Percentiles rank a stretch among this genome's conserved stretches.
phyloP scores from a whole-genome alignment of 2,113 vertebrate species.

The Panthera uncia region DNA sequence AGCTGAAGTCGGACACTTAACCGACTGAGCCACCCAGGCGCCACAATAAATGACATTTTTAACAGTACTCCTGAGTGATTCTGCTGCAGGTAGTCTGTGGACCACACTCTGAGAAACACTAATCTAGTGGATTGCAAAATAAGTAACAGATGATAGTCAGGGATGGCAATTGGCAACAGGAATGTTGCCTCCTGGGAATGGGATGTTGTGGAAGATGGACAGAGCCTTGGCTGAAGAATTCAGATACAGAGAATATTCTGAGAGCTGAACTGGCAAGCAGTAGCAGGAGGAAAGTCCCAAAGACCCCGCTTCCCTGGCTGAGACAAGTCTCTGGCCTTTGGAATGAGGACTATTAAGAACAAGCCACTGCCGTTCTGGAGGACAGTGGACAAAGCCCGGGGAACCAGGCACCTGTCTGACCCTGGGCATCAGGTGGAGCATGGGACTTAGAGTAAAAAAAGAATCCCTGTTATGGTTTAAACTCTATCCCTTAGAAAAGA shows the following conservation, averaged over 20 bases:
- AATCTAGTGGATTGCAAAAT: neutral
- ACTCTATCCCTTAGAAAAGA: neutral
- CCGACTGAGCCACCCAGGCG: too few relatives aligned
- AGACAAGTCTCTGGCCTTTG: neutral
- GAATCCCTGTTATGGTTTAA: neutral
- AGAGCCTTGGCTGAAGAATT: neutral
- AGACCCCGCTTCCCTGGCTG: neutral
- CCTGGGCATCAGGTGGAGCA: neutral
- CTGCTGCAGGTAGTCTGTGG: neutral
- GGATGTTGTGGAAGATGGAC: neutral
- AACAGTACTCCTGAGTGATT: neutral
- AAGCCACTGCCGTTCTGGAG: neutral
- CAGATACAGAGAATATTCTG: neutral
- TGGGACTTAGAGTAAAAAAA: neutral
- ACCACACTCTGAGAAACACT: constrained; percentile 19
- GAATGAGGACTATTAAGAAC: neutral
- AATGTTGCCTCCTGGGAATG: neutral
- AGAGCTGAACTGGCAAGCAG: neutral
- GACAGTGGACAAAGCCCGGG: neutral
- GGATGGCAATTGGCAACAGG: neutral
- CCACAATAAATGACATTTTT: neutral
- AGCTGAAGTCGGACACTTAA: too few relatives aligned
- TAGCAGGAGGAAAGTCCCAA: neutral
- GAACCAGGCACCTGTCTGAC: neutral
- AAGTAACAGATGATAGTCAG: neutral